Conservation (phyloP, 2,113 vertebrate species). For the Tamias sibiricus region DNA sequence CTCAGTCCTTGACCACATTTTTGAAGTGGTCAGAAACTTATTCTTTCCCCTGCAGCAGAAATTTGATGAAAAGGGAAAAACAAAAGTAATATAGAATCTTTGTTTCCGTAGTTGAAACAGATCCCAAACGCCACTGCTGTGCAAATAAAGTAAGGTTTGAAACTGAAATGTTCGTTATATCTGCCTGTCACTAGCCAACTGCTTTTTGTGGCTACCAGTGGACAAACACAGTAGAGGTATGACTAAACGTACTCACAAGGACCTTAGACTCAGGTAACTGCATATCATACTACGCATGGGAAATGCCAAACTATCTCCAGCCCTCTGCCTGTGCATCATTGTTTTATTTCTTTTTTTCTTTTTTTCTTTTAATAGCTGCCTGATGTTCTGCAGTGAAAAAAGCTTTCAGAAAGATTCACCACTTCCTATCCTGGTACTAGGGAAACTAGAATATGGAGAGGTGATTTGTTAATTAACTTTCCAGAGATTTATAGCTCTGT, state of each 20-base stretch:
- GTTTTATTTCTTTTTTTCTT: neutral
- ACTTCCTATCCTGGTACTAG: neutral
- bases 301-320: neutral
- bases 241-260: neutral
- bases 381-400: neutral
- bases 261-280: neutral
- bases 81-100: neutral
- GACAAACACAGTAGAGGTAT: neutral
- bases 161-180: rapidly evolving
- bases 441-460: neutral
- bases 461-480: neutral
- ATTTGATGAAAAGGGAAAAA: no score
- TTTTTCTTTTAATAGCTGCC: neutral
- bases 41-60: neutral
- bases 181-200: neutral
- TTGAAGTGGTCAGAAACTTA: neutral
- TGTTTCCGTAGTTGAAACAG: neutral
- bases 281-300: rapidly evolving
- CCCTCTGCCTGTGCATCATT: neutral
- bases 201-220: neutral
- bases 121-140: neutral
- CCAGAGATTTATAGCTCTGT: neutral
- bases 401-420: neutral
- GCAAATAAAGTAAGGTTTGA: neutral
- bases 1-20: neutral